phyloP scores from a whole-genome alignment of 1,140 invertebrate species.

The Hyles euphorbiae region DNA sequence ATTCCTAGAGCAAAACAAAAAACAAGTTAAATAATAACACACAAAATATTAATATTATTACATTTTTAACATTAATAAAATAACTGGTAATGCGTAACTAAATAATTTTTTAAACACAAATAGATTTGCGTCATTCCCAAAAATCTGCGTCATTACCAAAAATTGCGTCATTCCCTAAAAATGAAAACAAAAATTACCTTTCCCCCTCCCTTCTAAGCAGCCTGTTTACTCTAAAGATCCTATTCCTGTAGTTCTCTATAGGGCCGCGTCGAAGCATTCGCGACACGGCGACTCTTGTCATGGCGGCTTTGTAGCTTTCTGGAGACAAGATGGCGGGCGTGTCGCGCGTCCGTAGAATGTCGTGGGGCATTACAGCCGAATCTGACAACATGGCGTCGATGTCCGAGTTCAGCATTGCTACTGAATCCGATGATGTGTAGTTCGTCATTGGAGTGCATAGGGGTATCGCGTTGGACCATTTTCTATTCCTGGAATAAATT shows the following conservation, averaged over 20 bases:
- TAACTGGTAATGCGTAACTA: no score
- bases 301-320: constrained; percentile 60
- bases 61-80: no score
- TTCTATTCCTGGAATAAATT: constrained; percentile 78
- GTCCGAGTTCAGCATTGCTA: constrained; percentile 56
- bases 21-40: no score
- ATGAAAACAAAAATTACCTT: constrained; percentile 49
- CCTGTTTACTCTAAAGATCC: constrained; percentile 56
- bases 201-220: constrained; percentile 53
- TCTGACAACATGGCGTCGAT: constrained; percentile 72
- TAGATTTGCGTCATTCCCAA: neutral
- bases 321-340: constrained; percentile 63
- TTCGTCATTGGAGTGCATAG: constrained; percentile 75
- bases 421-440: constrained; percentile 49
- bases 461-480: constrained; percentile 90
- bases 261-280: constrained; percentile 47
- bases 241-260: constrained; percentile 58
- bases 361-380: constrained; percentile 45
- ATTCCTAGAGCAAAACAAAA: no score
- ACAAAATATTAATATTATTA: no score
- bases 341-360: constrained; percentile 54
- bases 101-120: neutral
- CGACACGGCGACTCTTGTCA: constrained; percentile 58
- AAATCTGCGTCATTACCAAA: constrained; percentile 1
- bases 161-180: neutral